Conservation (phyloP, 2,113 vertebrate species). For the Clarias batrachus region DNA sequence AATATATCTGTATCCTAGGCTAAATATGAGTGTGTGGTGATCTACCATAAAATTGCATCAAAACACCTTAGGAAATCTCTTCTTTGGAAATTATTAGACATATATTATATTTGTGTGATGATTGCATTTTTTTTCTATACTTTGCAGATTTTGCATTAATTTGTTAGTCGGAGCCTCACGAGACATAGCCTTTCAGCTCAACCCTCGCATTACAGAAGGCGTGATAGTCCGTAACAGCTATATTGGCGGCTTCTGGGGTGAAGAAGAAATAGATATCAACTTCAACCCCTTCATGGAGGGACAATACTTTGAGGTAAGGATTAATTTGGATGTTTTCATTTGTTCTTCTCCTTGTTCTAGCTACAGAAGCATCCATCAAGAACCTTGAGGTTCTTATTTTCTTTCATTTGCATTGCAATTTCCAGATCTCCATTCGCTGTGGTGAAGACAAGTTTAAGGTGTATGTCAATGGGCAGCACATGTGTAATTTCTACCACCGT, state of each 20-base stretch:
- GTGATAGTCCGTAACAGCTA: slow-evolving; percentile 74
- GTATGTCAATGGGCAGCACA: slow-evolving; percentile 76
- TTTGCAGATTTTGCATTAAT: slow-evolving; percentile 72
- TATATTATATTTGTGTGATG: neutral
- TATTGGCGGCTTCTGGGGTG: slow-evolving; percentile 71
- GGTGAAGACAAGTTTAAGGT: slow-evolving; percentile 76
- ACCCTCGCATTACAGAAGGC: slow-evolving; percentile 64
- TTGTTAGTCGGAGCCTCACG: slow-evolving; percentile 62
- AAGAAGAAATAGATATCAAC: slow-evolving; percentile 67
- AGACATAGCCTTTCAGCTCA: slow-evolving; percentile 77
- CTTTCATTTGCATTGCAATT: neutral
- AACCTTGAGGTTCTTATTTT: neutral
- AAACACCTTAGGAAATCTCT: neutral
- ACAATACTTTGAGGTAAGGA: slow-evolving; percentile 82
- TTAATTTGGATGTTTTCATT: neutral
- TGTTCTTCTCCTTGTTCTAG: neutral
- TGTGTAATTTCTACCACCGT: slow-evolving; percentile 77
- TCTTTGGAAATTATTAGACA: neutral
- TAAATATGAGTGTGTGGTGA: neutral
- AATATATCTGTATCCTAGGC: neutral
- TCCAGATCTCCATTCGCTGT: slow-evolving; percentile 79
- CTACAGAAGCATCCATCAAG: neutral
- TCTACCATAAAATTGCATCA: neutral
- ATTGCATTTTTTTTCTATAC: neutral
- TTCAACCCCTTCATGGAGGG: slow-evolving; percentile 76